Conservation (phyloP, 2,113 vertebrate genomes). For the Leiothrix lutea region DNA sequence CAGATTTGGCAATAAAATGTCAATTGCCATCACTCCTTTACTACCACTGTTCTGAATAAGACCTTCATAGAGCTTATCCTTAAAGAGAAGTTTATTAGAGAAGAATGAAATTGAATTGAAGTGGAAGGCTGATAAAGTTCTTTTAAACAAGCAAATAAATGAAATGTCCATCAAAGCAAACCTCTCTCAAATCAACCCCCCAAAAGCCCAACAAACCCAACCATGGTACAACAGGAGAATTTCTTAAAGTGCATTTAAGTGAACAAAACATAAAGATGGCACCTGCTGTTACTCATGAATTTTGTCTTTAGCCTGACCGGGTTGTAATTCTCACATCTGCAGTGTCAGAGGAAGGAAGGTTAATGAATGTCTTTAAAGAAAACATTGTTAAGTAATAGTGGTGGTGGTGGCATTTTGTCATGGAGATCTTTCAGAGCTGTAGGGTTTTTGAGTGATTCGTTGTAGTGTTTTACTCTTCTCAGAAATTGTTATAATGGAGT, state of each 20-base stretch:
- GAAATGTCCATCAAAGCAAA: not conserved
- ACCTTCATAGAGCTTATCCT: not conserved
- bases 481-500: not conserved
- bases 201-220: not conserved
- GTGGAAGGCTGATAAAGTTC: not conserved
- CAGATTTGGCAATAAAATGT: not conserved
- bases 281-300: not conserved
- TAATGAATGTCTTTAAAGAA: not conserved
- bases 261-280: not conserved
- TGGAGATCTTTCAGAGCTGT: not conserved
- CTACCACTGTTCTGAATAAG: not conserved
- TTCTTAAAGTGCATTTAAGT: not conserved
- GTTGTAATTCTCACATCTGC: not conserved
- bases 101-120: not conserved
- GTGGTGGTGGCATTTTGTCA: not conserved
- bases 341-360: not conserved
- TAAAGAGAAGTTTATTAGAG: not conserved
- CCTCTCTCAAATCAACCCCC: fast-evolving
- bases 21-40: not conserved
- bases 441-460: not conserved
- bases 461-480: not conserved
- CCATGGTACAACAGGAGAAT: not conserved
- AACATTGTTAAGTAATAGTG: not conserved
- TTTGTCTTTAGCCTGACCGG: not conserved
- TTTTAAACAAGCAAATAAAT: not conserved